Evolutionary conservation across 1,140 invertebrate genomes (phyloP), one percentile per base, ranked within the genome.

Genomic region (Orussus abietinus): DNA sequence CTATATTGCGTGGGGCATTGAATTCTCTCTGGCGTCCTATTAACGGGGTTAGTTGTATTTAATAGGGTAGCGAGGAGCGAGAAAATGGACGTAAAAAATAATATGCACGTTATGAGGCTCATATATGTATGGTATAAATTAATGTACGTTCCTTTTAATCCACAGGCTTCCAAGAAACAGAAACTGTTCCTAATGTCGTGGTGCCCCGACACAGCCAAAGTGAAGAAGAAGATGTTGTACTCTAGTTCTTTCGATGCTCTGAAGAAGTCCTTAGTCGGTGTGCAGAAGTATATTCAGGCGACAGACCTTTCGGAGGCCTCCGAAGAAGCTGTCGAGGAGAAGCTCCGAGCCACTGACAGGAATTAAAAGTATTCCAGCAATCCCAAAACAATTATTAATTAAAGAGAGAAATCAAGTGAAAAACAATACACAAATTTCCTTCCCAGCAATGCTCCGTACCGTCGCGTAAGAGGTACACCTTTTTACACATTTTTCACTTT

Each of bases 171-270:
- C 71, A 92, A 92, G 81, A 94, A 93, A 82, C 89, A 93, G 70
- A 94, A 95, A 73, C 75, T 96, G 41, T 92, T 95, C 79, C 80
- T 96, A 65, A 94, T 96, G 91, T 92, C 88, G 61, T 95, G 90
- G 91, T 96, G 92, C 80, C 95, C 94, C 18, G 93, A 97, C 74
- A 92, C 87, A 67, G 92, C 93, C 59, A 93, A 92, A 75, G 89
- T 96, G 43, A 96, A 96, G 81, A 95, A 96, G 88, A 97, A 97
- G 85, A 97, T 97, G 93, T 86, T 97, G 80, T 97, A 97, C 77
- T 95, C 94, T 51, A 86, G 90, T 80, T 95, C 91, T 60, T 96
- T 96, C 66, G 92, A 95, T 74, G 92, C 92, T 55, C 77, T 97
- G 57, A 96, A 95, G 78, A 93, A 94, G 70, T 91, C 92, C 45